These are phyloP conservation scores for Rhinoptilus africanus DNA, from an alignment of 2,113 vertebrate species.

Conservation along the genomic window DNA sequence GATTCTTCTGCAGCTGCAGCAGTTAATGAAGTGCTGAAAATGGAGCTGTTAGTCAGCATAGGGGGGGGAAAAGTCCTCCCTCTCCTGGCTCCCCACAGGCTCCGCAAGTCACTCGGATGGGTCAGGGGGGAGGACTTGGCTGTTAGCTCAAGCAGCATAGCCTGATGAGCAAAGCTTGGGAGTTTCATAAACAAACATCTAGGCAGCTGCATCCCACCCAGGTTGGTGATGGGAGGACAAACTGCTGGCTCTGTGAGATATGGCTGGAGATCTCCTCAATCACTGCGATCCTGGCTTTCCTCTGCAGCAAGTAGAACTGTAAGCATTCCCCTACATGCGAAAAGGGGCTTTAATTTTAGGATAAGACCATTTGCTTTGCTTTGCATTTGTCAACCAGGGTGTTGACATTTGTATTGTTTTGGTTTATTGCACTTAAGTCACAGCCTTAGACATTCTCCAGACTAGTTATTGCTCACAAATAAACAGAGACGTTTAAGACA, in stretches of 20 bases:
- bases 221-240: neutral
- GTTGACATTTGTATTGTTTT: slow-evolving; percentile 50
- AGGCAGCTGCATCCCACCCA: slow-evolving; percentile 45
- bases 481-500: slow-evolving; percentile 51
- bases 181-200: slow-evolving; percentile 30
- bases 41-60: neutral
- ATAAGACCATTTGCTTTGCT: neutral
- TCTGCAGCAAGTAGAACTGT: neutral
- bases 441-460: slow-evolving; percentile 32
- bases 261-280: neutral
- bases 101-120: neutral
- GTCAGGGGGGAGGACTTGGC: neutral
- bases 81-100: neutral
- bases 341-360: neutral
- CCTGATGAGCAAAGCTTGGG: neutral
- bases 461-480: slow-evolving; percentile 58
- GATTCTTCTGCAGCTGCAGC: slow-evolving; percentile 9
- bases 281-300: neutral
- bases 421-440: slow-evolving; percentile 45
- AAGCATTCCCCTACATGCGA: neutral
- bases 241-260: neutral
- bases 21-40: slow-evolving; percentile 27
- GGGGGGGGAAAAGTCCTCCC: neutral
- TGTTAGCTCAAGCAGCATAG: neutral
- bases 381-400: slow-evolving; percentile 41